Base-by-base conservation (phyloP, 2,888 invertebrate species). In the Serrognathus titanus region DNA sequence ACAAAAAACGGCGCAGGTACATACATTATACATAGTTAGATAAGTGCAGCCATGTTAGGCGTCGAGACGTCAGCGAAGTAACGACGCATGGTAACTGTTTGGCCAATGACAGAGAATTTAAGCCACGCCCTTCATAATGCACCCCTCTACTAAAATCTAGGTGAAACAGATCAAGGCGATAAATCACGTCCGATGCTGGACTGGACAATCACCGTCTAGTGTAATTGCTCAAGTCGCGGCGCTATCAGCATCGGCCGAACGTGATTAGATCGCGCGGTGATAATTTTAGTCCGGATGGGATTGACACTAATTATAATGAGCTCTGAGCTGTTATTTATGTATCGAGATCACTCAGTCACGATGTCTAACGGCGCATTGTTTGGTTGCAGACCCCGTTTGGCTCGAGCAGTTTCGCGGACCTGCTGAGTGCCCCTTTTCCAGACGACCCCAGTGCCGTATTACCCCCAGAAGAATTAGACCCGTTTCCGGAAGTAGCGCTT, bases 361-460 rank as follows among this genome's bases (percentile, higher is more conserved):
- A 59, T 56, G 54, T 53, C 47, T 56, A 41, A 57, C 48, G 37
- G 49, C 36, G 53, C 51, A 51, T 43, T 60, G 57, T 81, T 80
- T 79, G 72, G 74, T 82, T 83, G 58, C 85, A 88, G 88, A 85
- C 86, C 79, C 85, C 88, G 78, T 89, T 88, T 82, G 87, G 87
- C 80, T 84, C 88, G 79, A 82, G 82, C 78, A 88, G 87, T 80
- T 88, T 89, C 78, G 87, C 86, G 79, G 89, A 89, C 81, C 81
- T 89, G 77, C 82, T 89, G 74, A 87, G 85, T 75, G 86, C 87
- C 57, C 86, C 88, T 69, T 89, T 86, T 75, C 82, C 86, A 76
- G 86, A 86, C 79, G 89, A 88, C 75, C 85, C 85, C 63, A 83
- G 85, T 61, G 85, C 85, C 74, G 85, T 85, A 69, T 64, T 77